Evolutionary conservation across 2,888 invertebrate genomes (phyloP).

Genomic region (Chrysina gloriosa): DNA sequence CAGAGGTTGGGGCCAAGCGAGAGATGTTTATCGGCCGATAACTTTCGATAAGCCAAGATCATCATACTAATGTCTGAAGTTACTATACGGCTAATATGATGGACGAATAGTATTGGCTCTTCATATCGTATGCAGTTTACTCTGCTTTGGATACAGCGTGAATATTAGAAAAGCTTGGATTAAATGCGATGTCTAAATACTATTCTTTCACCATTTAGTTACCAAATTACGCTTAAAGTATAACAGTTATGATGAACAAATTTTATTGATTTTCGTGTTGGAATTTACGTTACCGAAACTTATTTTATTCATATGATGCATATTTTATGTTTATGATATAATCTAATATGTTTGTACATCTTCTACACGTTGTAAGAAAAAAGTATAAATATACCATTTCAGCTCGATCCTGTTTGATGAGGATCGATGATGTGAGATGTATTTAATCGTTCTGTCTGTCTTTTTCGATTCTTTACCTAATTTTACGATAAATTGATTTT

Average conservation of each 20-base stretch:
- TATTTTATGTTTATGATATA: background rate
- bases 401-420: slow-evolving; percentile 48
- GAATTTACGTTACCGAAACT: background rate
- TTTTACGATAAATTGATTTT: background rate
- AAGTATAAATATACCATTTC: slow-evolving; percentile 45
- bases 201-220: background rate
- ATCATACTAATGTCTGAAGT: slow-evolving; percentile 68
- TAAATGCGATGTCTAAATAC: background rate
- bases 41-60: slow-evolving; percentile 70
- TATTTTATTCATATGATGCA: background rate
- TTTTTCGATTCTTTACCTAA: background rate
- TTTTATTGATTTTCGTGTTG: background rate
- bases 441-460: slow-evolving; percentile 20
- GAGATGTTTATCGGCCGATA: slow-evolving; percentile 78
- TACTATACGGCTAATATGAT: background rate
- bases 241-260: background rate
- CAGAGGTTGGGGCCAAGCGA: slow-evolving; percentile 81
- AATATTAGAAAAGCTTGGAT: background rate
- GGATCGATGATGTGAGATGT: slow-evolving; percentile 51
- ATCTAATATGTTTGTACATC: background rate
- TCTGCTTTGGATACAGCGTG: background rate
- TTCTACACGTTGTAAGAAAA: background rate
- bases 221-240: background rate
- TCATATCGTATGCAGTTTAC: too few species aligned
- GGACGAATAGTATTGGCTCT: background rate